Conservation (phyloP, 2,797 vertebrate species). For the Erpetoichthys calabaricus region DNA sequence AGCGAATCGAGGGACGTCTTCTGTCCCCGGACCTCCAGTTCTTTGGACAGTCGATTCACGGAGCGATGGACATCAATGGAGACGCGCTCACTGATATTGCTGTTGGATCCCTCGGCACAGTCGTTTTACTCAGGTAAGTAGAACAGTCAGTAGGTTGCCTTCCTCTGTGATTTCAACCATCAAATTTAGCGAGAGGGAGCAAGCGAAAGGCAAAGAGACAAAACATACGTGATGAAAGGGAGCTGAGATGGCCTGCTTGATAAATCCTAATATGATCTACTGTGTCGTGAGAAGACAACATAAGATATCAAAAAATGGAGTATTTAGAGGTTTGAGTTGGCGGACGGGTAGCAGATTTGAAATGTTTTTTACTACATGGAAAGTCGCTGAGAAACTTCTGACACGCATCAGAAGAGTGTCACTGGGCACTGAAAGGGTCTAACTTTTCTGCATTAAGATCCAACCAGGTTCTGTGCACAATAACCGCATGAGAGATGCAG, state of each 20-base stretch:
- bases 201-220: background rate
- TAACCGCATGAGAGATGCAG: slow-evolving; percentile 25
- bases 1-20: slow-evolving; percentile 44
- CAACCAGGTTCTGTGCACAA: slow-evolving; percentile 14
- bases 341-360: no score
- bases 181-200: background rate
- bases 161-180: background rate
- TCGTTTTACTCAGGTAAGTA: slow-evolving; percentile 49
- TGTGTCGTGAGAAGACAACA: no score
- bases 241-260: background rate
- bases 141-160: background rate
- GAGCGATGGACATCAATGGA: slow-evolving; percentile 39
- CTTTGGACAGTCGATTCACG: slow-evolving; percentile 61
- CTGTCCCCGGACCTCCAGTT: slow-evolving; percentile 30
- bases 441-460: no score
- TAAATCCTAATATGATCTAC: no score
- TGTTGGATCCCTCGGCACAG: slow-evolving; percentile 50
- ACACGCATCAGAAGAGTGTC: no score
- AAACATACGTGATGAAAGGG: background rate
- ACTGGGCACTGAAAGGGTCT: no score
- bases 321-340: no score
- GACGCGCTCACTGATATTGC: slow-evolving; percentile 50
- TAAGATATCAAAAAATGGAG: no score
- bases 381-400: no score
- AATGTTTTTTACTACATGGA: no score